Conservation (phyloP, 2,797 vertebrate genomes). For the Craterocephalus amniculus region DNA sequence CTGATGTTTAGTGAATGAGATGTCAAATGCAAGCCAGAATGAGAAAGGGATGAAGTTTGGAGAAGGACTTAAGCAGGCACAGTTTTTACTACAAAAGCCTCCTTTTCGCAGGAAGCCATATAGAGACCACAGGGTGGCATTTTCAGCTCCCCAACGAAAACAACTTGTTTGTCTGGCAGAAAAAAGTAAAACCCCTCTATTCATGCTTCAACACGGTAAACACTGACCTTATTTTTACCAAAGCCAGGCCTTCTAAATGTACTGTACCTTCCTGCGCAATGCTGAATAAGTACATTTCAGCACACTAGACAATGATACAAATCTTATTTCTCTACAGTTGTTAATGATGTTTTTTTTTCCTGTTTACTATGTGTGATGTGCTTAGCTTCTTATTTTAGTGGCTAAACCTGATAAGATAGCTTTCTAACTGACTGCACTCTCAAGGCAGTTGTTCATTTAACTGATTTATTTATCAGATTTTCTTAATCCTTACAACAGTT, state of each 20-base stretch:
- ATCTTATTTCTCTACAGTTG: conserved; percentile 50
- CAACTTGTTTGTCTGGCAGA: conserved; percentile 74
- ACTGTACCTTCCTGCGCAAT: conserved; percentile 32
- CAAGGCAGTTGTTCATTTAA: conserved; percentile 45
- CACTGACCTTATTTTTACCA: conserved; percentile 55
- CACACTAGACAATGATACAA: conserved; percentile 45
- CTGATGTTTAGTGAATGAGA: conserved; percentile 10
- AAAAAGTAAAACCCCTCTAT: conserved; percentile 53
- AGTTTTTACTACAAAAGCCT: conserved; percentile 61
- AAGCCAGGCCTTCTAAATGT: conserved; percentile 36
- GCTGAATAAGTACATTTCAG: conserved; percentile 42
- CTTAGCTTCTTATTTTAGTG: conserved; percentile 47
- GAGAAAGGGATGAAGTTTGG: conserved; percentile 24
- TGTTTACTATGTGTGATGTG: conserved; percentile 58
- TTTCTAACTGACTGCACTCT: conserved; percentile 56
- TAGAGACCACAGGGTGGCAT: conserved; percentile 66
- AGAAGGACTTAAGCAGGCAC: conserved; percentile 46
- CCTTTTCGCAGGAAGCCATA: conserved; percentile 51
- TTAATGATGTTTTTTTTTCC: conserved; percentile 51
- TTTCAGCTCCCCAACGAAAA: conserved; percentile 65
- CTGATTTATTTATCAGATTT: conserved; percentile 41
- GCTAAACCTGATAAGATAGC: conserved; percentile 47
- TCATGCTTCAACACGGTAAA: conserved; percentile 57
- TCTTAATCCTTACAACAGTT: conserved; percentile 8
- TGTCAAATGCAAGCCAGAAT: conserved; percentile 13